phyloP scores from a whole-genome alignment of 2,797 vertebrate species.

The Sylvilagus floridanus region DNA sequence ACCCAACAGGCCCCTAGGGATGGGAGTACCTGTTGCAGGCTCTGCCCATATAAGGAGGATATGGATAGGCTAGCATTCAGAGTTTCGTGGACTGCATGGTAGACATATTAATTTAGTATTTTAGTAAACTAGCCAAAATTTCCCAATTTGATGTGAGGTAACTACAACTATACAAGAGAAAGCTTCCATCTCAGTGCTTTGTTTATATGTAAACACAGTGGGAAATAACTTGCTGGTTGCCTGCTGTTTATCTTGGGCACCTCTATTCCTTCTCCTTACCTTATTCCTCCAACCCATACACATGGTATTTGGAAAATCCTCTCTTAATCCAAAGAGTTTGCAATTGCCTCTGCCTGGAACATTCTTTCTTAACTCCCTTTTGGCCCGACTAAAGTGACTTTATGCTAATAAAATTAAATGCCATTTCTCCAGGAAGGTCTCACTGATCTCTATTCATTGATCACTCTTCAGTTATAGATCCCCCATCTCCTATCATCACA shows the following conservation, averaged over 20 bases:
- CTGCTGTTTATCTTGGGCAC: neutral
- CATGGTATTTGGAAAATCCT: neutral
- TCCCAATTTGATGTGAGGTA: neutral
- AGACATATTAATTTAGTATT: neutral
- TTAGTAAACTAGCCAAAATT: conserved; percentile 1
- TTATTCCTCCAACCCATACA: neutral
- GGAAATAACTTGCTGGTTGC: neutral
- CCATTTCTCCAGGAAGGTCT: neutral
- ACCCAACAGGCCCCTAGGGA: neutral
- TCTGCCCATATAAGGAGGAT: neutral
- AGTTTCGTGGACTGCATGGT: neutral
- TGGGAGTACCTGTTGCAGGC: neutral
- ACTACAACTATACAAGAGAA: conserved; percentile 18
- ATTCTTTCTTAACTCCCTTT: neutral
- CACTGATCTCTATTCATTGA: neutral
- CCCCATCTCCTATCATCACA: neutral
- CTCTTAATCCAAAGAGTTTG: conserved; percentile 15
- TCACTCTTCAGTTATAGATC: neutral
- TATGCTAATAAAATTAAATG: conserved; percentile 16
- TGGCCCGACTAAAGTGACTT: neutral
- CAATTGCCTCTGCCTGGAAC: neutral
- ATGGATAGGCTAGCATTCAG: neutral
- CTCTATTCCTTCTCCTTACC: neutral
- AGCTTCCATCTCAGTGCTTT: neutral
- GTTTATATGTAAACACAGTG: neutral